Evolutionary conservation across 1,140 invertebrate genomes (phyloP).

Genomic region (Pollicipes pollicipes): DNA sequence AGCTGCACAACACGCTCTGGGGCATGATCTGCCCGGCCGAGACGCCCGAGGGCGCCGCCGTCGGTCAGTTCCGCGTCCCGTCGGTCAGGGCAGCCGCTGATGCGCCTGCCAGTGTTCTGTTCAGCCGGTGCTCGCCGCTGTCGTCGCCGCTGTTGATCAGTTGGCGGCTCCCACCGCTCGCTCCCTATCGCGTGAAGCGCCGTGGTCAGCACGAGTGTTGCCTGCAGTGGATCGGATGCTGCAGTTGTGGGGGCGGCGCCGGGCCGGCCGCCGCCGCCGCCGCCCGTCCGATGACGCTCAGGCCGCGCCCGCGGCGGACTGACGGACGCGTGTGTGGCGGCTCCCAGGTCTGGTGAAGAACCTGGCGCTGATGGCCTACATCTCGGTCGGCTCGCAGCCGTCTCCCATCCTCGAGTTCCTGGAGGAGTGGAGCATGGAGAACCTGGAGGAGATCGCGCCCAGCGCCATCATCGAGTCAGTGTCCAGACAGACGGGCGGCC

Average conservation of each 20-base stretch:
- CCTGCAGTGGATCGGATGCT: too few species aligned
- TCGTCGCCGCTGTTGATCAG: too few species aligned
- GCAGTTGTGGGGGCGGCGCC: too few species aligned
- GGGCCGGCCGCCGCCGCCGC: too few species aligned
- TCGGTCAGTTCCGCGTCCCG: conserved; percentile 36
- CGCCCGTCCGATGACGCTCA: too few species aligned
- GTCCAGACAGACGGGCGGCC: too few species aligned
- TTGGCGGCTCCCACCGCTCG: too few species aligned
- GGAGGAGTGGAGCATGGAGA: conserved; percentile 99
- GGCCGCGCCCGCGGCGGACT: too few species aligned
- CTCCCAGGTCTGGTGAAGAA: conserved; percentile 66
- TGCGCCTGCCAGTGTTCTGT: too few species aligned
- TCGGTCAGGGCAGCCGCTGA: too few species aligned
- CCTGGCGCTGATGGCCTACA: conserved; percentile 95
- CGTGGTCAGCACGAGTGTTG: not conserved
- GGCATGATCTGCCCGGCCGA: conserved; percentile 98
- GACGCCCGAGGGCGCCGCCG: conserved; percentile 88
- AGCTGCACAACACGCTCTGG: conserved; percentile 96
- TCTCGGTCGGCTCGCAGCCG: conserved; percentile 94
- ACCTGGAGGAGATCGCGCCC: conserved; percentile 92
- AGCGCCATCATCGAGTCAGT: conserved; percentile 66
- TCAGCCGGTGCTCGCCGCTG: too few species aligned
- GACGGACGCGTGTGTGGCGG: not conserved
- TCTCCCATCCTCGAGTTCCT: conserved; percentile 98
- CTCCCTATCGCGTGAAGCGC: not conserved